These are phyloP conservation scores for Phrynosoma blainvillii DNA, from an alignment of 2,113 vertebrate genomes.

Conservation along the genomic window DNA sequence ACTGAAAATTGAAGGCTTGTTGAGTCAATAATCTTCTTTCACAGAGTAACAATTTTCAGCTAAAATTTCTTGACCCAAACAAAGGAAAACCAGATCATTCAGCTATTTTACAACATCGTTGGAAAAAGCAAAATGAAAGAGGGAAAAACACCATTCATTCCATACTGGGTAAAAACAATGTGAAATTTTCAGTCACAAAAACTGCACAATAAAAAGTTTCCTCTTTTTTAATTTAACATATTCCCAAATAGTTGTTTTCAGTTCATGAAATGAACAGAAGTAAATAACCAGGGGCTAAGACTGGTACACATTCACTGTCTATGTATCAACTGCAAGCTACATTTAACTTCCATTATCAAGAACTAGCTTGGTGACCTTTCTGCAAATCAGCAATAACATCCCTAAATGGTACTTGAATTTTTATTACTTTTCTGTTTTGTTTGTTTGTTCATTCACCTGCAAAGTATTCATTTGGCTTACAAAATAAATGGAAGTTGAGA, in stretches of 20 bases:
- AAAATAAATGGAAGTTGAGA: background rate
- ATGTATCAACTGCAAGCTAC: slow-evolving; percentile 50
- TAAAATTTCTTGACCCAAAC: slow-evolving; percentile 89
- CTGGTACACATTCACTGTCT: slow-evolving; percentile 30
- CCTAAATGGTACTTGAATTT: slow-evolving; percentile 37
- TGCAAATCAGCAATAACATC: slow-evolving; percentile 54
- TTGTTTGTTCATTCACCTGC: slow-evolving; percentile 25
- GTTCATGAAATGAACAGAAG: slow-evolving; percentile 52
- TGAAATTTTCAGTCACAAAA: slow-evolving; percentile 57
- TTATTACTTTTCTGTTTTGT: slow-evolving; percentile 39
- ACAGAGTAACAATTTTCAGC: slow-evolving; percentile 86
- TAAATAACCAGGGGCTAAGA: slow-evolving; percentile 47
- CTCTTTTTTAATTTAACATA: slow-evolving; percentile 54
- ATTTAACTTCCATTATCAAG: slow-evolving; percentile 59
- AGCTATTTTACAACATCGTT: slow-evolving; percentile 79
- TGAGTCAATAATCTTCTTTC: slow-evolving; percentile 86
- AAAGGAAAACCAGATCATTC: slow-evolving; percentile 85
- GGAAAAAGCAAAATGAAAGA: slow-evolving; percentile 59
- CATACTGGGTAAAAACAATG: slow-evolving; percentile 56
- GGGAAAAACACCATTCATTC: slow-evolving; percentile 61
- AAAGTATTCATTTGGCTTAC: slow-evolving; percentile 16
- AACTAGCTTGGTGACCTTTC: slow-evolving; percentile 46
- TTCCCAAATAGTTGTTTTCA: slow-evolving; percentile 63
- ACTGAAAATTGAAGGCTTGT: slow-evolving; percentile 87
- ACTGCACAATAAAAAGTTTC: slow-evolving; percentile 51